Percentiles rank a stretch among this genome's conserved stretches.
phyloP scores from a whole-genome alignment of 2,888 invertebrate genomes.

The Axea sp. region DNA sequence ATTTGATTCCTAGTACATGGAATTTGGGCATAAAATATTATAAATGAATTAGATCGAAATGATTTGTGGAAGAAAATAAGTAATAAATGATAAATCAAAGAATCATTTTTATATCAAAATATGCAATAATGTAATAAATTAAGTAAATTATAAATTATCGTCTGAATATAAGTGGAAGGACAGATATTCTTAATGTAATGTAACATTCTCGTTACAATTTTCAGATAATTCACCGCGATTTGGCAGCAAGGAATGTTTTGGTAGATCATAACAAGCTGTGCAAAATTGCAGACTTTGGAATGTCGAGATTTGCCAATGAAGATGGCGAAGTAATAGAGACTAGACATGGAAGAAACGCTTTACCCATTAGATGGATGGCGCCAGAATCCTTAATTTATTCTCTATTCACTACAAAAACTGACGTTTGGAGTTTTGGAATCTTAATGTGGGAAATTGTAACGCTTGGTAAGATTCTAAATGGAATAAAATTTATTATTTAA shows the following conservation, averaged over 20 bases:
- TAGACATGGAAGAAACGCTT: conserved; percentile 81
- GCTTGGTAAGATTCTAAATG: conserved; percentile 81
- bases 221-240: conserved; percentile 89
- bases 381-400: conserved; percentile 90
- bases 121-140: too few relatives aligned
- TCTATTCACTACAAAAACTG: conserved; percentile 89
- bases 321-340: conserved; percentile 80
- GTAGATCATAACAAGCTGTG: conserved; percentile 92
- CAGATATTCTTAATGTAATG: too few relatives aligned
- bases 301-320: conserved; percentile 85
- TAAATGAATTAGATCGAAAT: too few relatives aligned
- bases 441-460: conserved; percentile 93
- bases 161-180: too few relatives aligned
- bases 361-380: conserved; percentile 92
- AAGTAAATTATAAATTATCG: too few relatives aligned
- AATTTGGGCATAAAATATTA: neutral
- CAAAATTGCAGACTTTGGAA: conserved; percentile 93
- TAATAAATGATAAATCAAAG: too few relatives aligned
- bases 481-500: too few relatives aligned
- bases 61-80: too few relatives aligned
- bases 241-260: conserved; percentile 90
- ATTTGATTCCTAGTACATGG: neutral
- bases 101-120: too few relatives aligned
- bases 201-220: neutral
- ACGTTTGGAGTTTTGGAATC: conserved; percentile 93